Evolutionary conservation across 2,797 vertebrate genomes (phyloP), one percentile per base, ranked within the genome.

Genomic region (Falco rusticolus): DNA sequence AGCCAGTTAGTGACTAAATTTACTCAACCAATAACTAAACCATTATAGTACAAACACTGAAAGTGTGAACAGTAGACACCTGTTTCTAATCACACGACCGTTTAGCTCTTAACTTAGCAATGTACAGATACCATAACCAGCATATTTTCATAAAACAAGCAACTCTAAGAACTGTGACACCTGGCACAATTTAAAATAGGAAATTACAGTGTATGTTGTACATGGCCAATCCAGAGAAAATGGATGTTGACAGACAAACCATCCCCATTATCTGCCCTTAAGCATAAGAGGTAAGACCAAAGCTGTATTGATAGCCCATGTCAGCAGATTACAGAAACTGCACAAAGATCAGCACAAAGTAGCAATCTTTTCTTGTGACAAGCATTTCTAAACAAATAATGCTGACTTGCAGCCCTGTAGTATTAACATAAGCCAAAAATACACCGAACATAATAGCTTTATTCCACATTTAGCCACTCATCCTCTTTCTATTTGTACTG

Each of bases 321-420:
- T 94, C 96, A 97, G 95, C 94, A 96, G 51, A 88, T 93, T 96
- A 84, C 87, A 83, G 28, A 76, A 87, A 88, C 90, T 89, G 75
- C 84, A 91, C 78, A 91, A 92, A 97, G 89, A 92, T 92, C 94
- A 97, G 92, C 93, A 96, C 69, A 96, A 95, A 96, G 87, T 45
- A 85, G 78, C 69, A 86, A 96, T 94, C 87, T 93, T 96, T 89
- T 50, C 93, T 96, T 93, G 93, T 90, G 89, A 95, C 93, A 92
- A 97, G 92, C 95, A 93, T 88, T 97, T 95, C 87, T 84, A 82
- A 90, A 84, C 75, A 95, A 87, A 90, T 95, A 94, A 92, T 68
- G 96, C 96, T 96, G 95, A 96, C 87, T 91, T 4, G 64, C 86
- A 83, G 84, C 45, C 72, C 89, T 74, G 87, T 5, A 82, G 85